Base-by-base conservation (phyloP, 2,113 vertebrate species). In the Caracal caracal region DNA sequence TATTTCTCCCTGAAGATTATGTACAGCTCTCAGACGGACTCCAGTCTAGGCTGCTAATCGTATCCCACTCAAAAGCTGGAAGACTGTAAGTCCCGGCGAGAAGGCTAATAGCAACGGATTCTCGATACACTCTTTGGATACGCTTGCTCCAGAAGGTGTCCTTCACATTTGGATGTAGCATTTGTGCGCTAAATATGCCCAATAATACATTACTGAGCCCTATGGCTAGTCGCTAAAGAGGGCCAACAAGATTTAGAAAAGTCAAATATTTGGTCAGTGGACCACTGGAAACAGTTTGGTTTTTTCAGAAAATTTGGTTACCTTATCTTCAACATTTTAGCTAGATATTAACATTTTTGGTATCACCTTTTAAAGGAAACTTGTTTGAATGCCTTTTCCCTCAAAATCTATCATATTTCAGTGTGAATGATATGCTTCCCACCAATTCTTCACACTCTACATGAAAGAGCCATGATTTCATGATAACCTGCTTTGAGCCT, bases 401-500 rank as follows among this genome's bases (percentile, higher is more conserved):
- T 91, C 87, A 93, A 96, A 90, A 65, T 40, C 16, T 26, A 82
- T 85, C 33, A 5, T 24, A 82, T 40, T 68, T 83, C 8, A 59
- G 35, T 5, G 30, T 78, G 43, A 86, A 93, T 94, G n/a, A n/a
- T 19, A 71, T 1, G 70, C 43, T 92, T 85, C 70, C 81, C 82
- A 68, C 90, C 43, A 78, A 73, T 65, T 82, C 37, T 87, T 83
- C 47, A 79, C 17, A 81, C 22, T 37, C 10, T 16, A 53, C 33
- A 30, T 26, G 59, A 68, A 24, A 35, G 22, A 93, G 53, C n/a
- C 35, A 51, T 28, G 35, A 93, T 37, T 79, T 81, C 47, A 59
- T 37, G 33, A 90, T 76, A 22, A 70, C 19, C 35, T 68, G 66
- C 78, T 96, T 97, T 66, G 59, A 85, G 59, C 51, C 91, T 73